Percentiles rank a stretch among this genome's conserved stretches.
Conservation (phyloP, 2,888 invertebrate species). For the Hesperia comma region DNA sequence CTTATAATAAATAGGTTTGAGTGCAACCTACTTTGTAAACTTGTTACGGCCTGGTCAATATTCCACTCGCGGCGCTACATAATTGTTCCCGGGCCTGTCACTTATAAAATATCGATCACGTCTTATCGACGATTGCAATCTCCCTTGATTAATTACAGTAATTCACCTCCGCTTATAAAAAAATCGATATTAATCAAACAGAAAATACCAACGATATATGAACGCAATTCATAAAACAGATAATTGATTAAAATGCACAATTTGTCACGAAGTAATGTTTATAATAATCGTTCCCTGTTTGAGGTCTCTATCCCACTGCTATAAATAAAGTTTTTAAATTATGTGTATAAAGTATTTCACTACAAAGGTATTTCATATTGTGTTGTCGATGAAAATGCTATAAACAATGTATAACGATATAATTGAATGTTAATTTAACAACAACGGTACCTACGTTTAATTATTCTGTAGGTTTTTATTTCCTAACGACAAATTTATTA, state of each 20-base stretch:
- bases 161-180: slow-evolving; percentile 38
- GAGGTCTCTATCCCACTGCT: slow-evolving; percentile 17
- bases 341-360: too few relatives aligned
- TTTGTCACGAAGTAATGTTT: slow-evolving; percentile 28
- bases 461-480: too few relatives aligned
- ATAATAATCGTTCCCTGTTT: slow-evolving; percentile 7
- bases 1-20: slow-evolving; percentile 27
- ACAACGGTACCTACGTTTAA: too few relatives aligned
- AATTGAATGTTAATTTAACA: too few relatives aligned
- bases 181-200: slow-evolving; percentile 42
- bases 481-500: too few relatives aligned
- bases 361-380: background rate
- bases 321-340: slow-evolving; percentile 10
- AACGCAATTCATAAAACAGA: slow-evolving; percentile 23
- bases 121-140: slow-evolving; percentile 47
- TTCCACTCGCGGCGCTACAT: slow-evolving; percentile 29
- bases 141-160: slow-evolving; percentile 47
- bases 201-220: slow-evolving; percentile 25
- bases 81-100: slow-evolving; percentile 42
- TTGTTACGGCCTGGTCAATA: slow-evolving; percentile 35
- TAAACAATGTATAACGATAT: too few relatives aligned
- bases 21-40: slow-evolving; percentile 18
- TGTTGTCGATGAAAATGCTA: background rate
- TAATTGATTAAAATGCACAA: slow-evolving; percentile 35
- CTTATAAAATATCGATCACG: slow-evolving; percentile 45